Conservation (phyloP, 2,113 vertebrate species). For the Condylura cristata region DNA sequence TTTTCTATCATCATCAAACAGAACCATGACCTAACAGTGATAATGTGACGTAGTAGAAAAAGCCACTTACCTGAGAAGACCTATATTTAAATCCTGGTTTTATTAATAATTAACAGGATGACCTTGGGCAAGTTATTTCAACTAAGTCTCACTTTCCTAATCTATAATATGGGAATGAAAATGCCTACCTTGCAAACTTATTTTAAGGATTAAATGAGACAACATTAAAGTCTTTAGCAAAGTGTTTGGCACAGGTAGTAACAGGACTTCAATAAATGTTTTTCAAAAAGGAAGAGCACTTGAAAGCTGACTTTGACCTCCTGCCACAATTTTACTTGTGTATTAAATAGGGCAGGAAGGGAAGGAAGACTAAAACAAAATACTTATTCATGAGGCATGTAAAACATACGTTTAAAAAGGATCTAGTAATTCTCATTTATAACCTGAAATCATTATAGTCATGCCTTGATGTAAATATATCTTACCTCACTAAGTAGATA, state of each 20-base stretch:
- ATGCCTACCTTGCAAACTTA: not conserved
- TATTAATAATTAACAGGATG: not conserved
- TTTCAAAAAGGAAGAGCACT: constrained; percentile 1
- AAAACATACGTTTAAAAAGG: constrained; percentile 24
- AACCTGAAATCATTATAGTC: not conserved
- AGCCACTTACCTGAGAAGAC: not conserved
- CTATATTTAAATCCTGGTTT: not conserved
- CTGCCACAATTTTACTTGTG: not conserved
- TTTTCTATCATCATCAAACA: not conserved
- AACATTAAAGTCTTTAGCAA: not conserved
- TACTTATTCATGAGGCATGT: not conserved
- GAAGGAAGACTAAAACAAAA: constrained; percentile 24
- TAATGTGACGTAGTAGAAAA: not conserved
- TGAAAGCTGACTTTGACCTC: not conserved
- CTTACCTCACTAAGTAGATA: constrained; percentile 52
- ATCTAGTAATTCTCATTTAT: not conserved
- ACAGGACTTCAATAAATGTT: not conserved
- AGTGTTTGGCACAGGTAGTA: not conserved
- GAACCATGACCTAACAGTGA: not conserved
- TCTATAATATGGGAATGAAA: not conserved
- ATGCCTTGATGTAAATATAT: not conserved
- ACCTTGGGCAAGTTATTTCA: not conserved
- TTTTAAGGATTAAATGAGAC: not conserved
- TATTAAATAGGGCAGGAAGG: not conserved
- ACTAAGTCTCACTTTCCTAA: not conserved